Evolutionary conservation across 2,797 vertebrate genomes (phyloP).

Genomic region (Liasis olivaceus): DNA sequence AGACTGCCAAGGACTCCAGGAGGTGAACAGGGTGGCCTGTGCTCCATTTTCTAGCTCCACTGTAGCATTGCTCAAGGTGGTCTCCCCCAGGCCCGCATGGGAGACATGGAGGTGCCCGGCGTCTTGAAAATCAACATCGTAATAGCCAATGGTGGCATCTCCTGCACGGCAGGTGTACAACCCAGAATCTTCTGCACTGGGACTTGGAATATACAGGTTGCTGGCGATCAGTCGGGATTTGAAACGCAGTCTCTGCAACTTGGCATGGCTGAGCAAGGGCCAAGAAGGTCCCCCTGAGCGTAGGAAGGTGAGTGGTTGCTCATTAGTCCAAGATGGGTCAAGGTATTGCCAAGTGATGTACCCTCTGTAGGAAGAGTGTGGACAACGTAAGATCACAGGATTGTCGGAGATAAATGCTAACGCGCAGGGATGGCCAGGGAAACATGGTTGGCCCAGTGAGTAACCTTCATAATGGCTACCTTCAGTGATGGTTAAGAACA

Average conservation of each 20-base stretch:
- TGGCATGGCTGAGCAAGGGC: not conserved
- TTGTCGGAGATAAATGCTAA: constrained; percentile 42
- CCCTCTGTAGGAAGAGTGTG: not conserved
- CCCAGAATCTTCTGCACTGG: constrained; percentile 48
- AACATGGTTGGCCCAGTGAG: not conserved
- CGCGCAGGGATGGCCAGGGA: constrained; percentile 30
- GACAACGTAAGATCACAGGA: constrained; percentile 42
- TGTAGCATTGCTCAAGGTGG: constrained; percentile 41
- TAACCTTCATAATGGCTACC: not conserved
- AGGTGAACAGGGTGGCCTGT: constrained; percentile 42
- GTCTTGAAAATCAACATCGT: constrained; percentile 64
- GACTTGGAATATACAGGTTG: constrained; percentile 42
- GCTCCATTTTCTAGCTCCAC: not conserved
- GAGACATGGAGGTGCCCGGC: constrained; percentile 36
- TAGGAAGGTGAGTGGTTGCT: constrained; percentile 13
- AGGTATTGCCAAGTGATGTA: constrained; percentile 39
- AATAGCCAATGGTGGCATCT: constrained; percentile 31
- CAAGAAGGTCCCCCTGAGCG: not conserved
- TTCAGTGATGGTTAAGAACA: not conserved
- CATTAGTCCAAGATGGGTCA: not conserved
- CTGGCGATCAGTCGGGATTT: constrained; percentile 3
- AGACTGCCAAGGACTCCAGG: constrained; percentile 63
- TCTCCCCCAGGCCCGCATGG: constrained; percentile 44
- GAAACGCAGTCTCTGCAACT: not conserved
- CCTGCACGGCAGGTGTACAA: constrained; percentile 54